Conservation (phyloP, 2,888 invertebrate genomes). For the Brenthis daphne region DNA sequence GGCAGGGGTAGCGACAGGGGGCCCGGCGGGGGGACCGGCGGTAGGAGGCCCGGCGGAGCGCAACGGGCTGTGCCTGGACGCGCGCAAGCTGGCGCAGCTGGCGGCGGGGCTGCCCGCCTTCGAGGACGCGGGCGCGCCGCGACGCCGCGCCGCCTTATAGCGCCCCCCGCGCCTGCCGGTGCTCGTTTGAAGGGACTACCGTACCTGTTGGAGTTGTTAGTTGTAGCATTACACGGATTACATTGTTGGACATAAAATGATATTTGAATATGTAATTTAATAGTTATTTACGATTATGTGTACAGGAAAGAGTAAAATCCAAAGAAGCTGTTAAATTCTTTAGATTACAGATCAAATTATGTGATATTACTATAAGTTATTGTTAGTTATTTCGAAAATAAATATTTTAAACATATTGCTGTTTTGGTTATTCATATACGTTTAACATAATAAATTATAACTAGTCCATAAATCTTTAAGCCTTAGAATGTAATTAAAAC, state of each 20-base stretch:
- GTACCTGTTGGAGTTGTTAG: no score
- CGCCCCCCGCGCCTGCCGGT: slow-evolving; percentile 35
- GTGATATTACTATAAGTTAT: slow-evolving; percentile 41
- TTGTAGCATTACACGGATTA: no score
- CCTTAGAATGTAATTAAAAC: no score
- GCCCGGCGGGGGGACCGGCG: slow-evolving; percentile 25
- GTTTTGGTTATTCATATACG: neutral
- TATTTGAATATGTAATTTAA: neutral
- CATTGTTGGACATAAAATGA: neutral
- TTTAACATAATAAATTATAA: neutral
- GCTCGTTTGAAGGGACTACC: slow-evolving; percentile 35
- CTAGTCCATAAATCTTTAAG: no score
- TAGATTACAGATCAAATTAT: slow-evolving; percentile 34
- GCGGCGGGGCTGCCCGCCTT: slow-evolving; percentile 42
- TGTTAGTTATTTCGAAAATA: slow-evolving; percentile 33
- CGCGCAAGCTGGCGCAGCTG: slow-evolving; percentile 48
- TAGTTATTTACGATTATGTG: neutral
- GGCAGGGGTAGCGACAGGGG: no score
- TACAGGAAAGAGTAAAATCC: slow-evolving; percentile 3
- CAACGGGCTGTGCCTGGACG: slow-evolving; percentile 50
- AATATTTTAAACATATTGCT: slow-evolving; percentile 23
- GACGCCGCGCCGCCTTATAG: slow-evolving; percentile 30
- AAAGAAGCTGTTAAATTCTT: slow-evolving; percentile 4
- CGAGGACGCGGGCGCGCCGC: slow-evolving; percentile 21
- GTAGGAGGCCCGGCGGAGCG: slow-evolving; percentile 38